Evolutionary conservation across 2,113 vertebrate species (phyloP).

Genomic region (Alosa alosa): DNA sequence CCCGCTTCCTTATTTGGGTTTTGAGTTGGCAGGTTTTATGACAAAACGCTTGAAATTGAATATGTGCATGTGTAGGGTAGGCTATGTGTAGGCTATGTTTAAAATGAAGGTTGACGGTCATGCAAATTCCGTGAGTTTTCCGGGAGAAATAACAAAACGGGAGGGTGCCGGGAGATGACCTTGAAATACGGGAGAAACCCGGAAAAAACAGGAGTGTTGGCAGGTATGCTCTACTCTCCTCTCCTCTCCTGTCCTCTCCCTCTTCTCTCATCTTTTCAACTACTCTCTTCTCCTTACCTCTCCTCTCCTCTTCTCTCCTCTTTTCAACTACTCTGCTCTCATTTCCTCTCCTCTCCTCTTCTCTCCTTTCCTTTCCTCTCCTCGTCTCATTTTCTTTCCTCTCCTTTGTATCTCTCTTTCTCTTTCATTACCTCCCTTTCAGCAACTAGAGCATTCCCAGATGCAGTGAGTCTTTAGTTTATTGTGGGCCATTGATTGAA

Average conservation of each 20-base stretch:
- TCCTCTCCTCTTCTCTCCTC: background rate
- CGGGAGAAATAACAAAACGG: too few relatives aligned
- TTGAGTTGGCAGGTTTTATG: too few relatives aligned
- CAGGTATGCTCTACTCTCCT: background rate
- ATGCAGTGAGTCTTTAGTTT: background rate
- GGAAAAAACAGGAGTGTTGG: too few relatives aligned
- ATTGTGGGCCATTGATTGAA: slow-evolving; percentile 46
- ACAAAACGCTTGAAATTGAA: too few relatives aligned
- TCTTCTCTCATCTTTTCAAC: background rate
- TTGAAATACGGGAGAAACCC: too few relatives aligned
- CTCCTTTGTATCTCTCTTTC: background rate
- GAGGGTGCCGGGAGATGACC: too few relatives aligned
- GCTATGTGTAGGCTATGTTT: too few relatives aligned
- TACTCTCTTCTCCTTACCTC: background rate
- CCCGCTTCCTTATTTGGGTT: too few relatives aligned
- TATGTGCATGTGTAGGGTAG: too few relatives aligned
- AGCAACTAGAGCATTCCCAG: background rate
- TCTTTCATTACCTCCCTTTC: background rate
- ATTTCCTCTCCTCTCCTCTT: background rate
- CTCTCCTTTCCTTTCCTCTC: background rate
- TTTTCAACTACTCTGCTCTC: background rate
- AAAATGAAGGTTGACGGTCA: too few relatives aligned
- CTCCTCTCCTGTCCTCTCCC: background rate
- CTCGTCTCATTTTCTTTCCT: background rate
- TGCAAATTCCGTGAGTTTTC: too few relatives aligned